Base-by-base conservation (phyloP, 2,888 invertebrate species). In the Xestia rhomboidea region DNA sequence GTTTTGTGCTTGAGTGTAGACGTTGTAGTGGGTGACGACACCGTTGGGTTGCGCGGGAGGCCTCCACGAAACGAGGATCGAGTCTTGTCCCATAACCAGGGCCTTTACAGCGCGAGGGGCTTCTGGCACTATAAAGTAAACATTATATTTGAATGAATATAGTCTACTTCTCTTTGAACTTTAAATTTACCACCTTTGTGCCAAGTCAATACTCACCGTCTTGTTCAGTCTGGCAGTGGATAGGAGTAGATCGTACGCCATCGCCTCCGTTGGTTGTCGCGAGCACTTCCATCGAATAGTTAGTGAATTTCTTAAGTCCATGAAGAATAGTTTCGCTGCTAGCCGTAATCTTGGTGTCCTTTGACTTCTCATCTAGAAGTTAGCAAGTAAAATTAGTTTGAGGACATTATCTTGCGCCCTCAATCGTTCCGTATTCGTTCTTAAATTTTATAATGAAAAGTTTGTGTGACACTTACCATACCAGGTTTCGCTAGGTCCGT, bases 241-340 rank as follows among this genome's bases (percentile, higher is more conserved):
- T 98, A 13, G 98, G 98, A 30, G 97, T 97, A 88, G 98, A 98
- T 87, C 99, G 98, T 67, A 99, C 99, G 82, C 99, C 99, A 94
- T 99, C 99, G 21, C 99, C 99, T 85, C 99, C 99, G 76, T 99
- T 98, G 13, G 99, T 99, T 90, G 98, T 99, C 38, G 99, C 99
- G 89, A 99, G 96, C 51, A 99, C 99, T 97, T 99, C 99, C 98
- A 99, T 99, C 77, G 99, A 99, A 95, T 99, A 99, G 96, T 99
- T 99, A 4, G 99, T 99, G 96, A 98, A 99, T 94, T 99, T 99
- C 94, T 99, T 98, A 73, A 99, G 97, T 73, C 99, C 99, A 92
- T 99, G 99, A n/a, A 99, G 97, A 90, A 99, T 99, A 0, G 99
- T 99, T 95, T 99, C 99, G 90, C 98, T 98, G 85, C 98, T 98